Percentiles rank a stretch among this genome's conserved stretches.
Evolutionary conservation across 2,888 invertebrate genomes (phyloP).

Genomic region (Caradrina clavipalpis): DNA sequence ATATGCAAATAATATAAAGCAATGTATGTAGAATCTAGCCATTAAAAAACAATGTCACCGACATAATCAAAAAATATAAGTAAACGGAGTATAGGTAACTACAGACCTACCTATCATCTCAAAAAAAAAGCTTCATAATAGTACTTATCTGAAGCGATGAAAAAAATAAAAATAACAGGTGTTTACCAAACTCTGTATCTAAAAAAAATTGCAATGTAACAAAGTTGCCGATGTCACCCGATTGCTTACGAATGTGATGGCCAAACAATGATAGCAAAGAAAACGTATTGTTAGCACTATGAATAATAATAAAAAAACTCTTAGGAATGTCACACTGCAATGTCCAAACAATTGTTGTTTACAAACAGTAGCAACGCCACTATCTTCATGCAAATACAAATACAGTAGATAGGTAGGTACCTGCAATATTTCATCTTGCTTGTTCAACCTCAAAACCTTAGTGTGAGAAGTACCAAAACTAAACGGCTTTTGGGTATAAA

Average conservation of each 20-base stretch:
- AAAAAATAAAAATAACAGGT: no score
- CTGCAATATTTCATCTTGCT: slow-evolving; percentile 29
- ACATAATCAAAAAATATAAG: no score
- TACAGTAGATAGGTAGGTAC: no score
- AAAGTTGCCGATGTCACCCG: slow-evolving; percentile 1
- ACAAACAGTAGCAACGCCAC: slow-evolving; percentile 38
- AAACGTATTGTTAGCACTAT: neutral
- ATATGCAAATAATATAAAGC: no score
- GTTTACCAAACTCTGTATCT: no score
- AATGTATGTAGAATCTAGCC: no score
- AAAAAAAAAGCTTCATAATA: no score
- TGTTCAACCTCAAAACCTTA: slow-evolving; percentile 21
- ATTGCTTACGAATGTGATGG: neutral
- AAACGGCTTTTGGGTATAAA: neutral
- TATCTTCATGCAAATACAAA: slow-evolving; percentile 49
- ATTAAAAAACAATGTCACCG: no score
- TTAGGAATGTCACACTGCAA: slow-evolving; percentile 14
- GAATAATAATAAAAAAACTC: slow-evolving; percentile 11
- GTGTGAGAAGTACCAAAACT: slow-evolving; percentile 10
- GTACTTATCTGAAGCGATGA: no score
- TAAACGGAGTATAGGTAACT: no score
- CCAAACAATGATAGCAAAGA: neutral
- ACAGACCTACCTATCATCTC: no score
- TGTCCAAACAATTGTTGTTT: neutral
- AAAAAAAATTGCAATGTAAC: neutral